Base-by-base conservation (phyloP, 2,888 invertebrate genomes). In the Hemithea aestivaria region DNA sequence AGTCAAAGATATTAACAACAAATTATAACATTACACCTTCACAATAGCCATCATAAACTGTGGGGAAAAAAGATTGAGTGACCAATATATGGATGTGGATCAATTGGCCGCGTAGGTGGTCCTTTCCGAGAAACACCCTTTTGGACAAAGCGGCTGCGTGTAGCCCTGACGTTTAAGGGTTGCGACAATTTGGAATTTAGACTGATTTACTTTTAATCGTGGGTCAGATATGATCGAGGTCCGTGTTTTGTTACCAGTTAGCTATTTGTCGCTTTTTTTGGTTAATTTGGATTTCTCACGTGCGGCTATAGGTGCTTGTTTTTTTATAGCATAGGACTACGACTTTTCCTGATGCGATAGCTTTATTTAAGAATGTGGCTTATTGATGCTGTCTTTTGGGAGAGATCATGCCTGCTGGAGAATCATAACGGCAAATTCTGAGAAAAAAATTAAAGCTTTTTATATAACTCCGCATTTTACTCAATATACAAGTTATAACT, bases 141-240 rank as follows among this genome's bases (percentile, higher is more conserved):
- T 66, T 63, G 69, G 48, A 43, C 51, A 58, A 49, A 48, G 61
- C 64, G 63, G 65, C 72, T 68, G 67, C 69, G 61, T 70, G 67
- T 70, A 67, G 20, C 16, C 41, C 34, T 30, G 27, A 33, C 35
- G 35, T 28, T 63, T 58, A 62, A 63, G 73, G 56, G 48, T 58
- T 36, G 41, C 21, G 51, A 66, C 71, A 66, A 71, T 76, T 71
- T 73, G 73, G 69, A 72, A 78, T 73, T 68, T 65, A 62, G 59
- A 62, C 74, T 81, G 83, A 82, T 83, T 82, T 81, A 83, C 73
- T 77, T 74, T 72, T 73, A 80, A 77, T 78, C 78, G 81, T 77
- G 78, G 64, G 58, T 46, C 55, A 51, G 84, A 83, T 84, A 72
- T 64, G 76, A 84, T 84, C 84, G 66, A 56, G 61, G 65, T 68